Evolutionary conservation across 2,113 vertebrate species (phyloP), one percentile per base, ranked within the genome.

Genomic region (Etia nguti): DNA sequence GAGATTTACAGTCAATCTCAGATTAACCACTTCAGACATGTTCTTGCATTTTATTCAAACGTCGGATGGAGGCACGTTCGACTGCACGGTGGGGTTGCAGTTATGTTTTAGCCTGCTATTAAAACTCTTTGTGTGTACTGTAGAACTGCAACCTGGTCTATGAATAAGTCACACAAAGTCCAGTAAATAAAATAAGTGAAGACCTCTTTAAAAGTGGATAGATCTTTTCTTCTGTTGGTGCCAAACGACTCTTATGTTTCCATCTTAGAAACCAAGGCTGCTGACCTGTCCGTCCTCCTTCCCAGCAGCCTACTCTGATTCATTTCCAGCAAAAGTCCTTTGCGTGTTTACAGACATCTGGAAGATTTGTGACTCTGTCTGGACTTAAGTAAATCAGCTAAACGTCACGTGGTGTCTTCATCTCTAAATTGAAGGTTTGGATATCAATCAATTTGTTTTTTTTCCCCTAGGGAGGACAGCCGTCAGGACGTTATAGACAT

Each of bases 311-410:
- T 1, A 6, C 70, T 84, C 54, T 79, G 81, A 89, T 18, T 92
- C 88, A 86, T 88, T 89, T 89, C 86, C 89, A 82, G 81, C 12
- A 82, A 68, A 87, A 89, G 83, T 80, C 88, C 70, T 79, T 90
- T 13, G 15, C 4, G 1, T 83, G 50, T 73, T 80, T 84, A 73
- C 56, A 15, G 89, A 84, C 31, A 22, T 81, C 68, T 85, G n/a
- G 8, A 56, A 62, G 91, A 88, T 92, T 90, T 88, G 86, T 77
- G 86, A 81, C 73, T 38, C 43, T 2, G 20, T 24, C 79, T 8
- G 82, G 56, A 85, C 11, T 31, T 8, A 43, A 90, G 83, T 88
- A 87, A 89, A 92, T 93, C 73, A 90, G 84, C 82, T 87, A 60
- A 92, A 91, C 16, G 24, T 86, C 86, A 87, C 46, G 26, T 11